These are phyloP conservation scores for Crambe crambe DNA, from an alignment of 37 sponge, comb jelly and placozoan genomes.

Conservation along the genomic window DNA sequence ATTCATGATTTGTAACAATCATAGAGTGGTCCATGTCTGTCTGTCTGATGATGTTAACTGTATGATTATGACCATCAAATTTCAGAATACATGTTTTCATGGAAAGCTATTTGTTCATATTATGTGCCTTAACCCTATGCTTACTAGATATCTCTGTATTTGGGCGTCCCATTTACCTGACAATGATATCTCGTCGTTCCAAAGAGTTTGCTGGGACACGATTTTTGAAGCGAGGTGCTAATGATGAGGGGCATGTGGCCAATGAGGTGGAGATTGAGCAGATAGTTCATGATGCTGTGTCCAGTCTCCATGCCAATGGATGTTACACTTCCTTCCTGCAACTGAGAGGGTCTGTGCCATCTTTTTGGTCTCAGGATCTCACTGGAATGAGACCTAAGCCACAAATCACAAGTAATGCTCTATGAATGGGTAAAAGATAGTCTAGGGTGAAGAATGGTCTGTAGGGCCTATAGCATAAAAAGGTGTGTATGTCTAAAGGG, in stretches of 20 bases:
- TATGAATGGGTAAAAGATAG: no score
- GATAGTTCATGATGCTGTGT: constrained; percentile 86
- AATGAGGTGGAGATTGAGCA: constrained; percentile 98
- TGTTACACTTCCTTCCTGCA: constrained; percentile 90
- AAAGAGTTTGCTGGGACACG: constrained; percentile 94
- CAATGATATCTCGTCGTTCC: constrained; percentile 92
- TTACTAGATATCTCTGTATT: constrained; percentile 80
- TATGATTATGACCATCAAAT: no score
- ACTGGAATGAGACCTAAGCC: constrained; percentile 51
- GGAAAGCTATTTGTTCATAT: no score
- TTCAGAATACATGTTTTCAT: no score
- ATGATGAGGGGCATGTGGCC: constrained; percentile 96
- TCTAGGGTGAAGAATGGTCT: neutral
- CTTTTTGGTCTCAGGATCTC: constrained; percentile 92
- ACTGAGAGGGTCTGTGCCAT: constrained; percentile 93
- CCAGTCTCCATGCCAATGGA: constrained; percentile 76
- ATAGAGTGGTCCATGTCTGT: no score
- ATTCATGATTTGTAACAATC: no score
- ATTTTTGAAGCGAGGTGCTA: constrained; percentile 91
- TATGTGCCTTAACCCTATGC: constrained; percentile 86
- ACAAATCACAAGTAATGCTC: constrained; percentile 54
- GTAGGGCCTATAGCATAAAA: no score
- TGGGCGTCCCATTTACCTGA: constrained; percentile 88
- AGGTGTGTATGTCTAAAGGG: no score
- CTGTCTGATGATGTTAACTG: no score